Evolutionary conservation across 1,140 invertebrate species (phyloP), one percentile per base, ranked within the genome.

Genomic region (Drosophila arizonae): DNA sequence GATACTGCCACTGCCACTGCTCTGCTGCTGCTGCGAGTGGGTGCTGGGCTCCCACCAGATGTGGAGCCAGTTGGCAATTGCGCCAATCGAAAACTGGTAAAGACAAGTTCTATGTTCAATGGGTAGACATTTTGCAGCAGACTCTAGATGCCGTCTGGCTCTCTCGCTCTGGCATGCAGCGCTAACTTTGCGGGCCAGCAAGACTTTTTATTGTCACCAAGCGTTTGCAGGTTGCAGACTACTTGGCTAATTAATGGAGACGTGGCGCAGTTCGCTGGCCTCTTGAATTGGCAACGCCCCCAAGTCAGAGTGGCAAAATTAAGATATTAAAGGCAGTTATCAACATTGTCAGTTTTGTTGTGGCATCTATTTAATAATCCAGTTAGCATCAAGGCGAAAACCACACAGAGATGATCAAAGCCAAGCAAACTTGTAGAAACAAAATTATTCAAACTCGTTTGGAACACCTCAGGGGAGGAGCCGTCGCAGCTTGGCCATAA

Each of bases 391-490:
- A 41, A 55, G 50, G 41, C 65, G 61, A 62, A 61, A 24, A 2
- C 21, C 21, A 24, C 21, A 24, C 21, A 24, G 21, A 24, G 21
- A 63, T 69, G 58, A 58, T 51, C 36, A 48, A 56, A 30, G 33
- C 9, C 26, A 56, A 72, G 65, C 57, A 64, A 70, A 63, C 78
- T 86, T 73, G 57, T 86, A 61, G 75, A 66, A 2, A 24, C 21
- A 24, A 24, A 24, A 86, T 61, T 77, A 64, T 76, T 52, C 46
- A 79, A 85, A 86, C 81, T 72, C 51, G 81, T 86, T 87, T 86
- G 15, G 51, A 73, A 55, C 81, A 87, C 82, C 82, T 76, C 69
- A 79, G 79, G 79, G 81, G 81, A 79, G 81, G 81, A 86, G 81
- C 65, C 62, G 62, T 43, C 24, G 30, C 60, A 62, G 9, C 13